A percentile compares a stretch with the other conserved stretches of the same genome.
These are phyloP conservation scores for Styela plicata DNA, from an alignment of 23 tunicate species.

Conservation along the genomic window DNA sequence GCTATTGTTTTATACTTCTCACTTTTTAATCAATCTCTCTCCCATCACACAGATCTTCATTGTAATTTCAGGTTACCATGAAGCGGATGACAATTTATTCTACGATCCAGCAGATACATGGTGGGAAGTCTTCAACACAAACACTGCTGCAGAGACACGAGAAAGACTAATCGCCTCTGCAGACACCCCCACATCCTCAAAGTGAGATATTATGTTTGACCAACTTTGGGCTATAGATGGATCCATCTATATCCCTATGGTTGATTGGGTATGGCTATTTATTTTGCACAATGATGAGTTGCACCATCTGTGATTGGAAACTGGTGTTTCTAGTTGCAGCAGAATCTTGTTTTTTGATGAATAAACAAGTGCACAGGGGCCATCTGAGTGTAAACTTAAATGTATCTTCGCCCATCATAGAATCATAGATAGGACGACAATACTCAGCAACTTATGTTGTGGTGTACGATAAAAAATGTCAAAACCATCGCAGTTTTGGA, in stretches of 20 bases:
- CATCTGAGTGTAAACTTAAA: constrained; percentile 58
- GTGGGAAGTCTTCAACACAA: constrained; percentile 46
- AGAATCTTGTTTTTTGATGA: constrained; percentile 24
- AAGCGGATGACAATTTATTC: constrained; percentile 27
- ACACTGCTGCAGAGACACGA: not conserved
- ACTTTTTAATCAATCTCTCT: not conserved
- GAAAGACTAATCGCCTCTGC: not conserved
- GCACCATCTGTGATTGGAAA: not conserved
- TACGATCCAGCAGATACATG: constrained; percentile 72
- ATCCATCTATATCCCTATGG: too few species aligned
- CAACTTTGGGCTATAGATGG: too few species aligned
- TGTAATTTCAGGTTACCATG: not conserved
- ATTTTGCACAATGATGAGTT: not conserved
- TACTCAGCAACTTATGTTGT: too few species aligned
- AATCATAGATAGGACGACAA: too few species aligned
- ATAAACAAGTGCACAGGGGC: constrained; percentile 78
- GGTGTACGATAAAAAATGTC: too few species aligned
- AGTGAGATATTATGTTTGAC: too few species aligned
- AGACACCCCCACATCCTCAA: constrained; percentile 11
- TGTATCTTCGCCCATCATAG: too few species aligned
- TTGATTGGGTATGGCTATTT: too few species aligned
- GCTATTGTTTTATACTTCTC: too few species aligned
- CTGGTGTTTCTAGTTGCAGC: not conserved
- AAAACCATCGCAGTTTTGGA: too few species aligned
- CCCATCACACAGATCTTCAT: not conserved